Conservation (phyloP, 2,888 invertebrate genomes). For the Mythimna impura region DNA sequence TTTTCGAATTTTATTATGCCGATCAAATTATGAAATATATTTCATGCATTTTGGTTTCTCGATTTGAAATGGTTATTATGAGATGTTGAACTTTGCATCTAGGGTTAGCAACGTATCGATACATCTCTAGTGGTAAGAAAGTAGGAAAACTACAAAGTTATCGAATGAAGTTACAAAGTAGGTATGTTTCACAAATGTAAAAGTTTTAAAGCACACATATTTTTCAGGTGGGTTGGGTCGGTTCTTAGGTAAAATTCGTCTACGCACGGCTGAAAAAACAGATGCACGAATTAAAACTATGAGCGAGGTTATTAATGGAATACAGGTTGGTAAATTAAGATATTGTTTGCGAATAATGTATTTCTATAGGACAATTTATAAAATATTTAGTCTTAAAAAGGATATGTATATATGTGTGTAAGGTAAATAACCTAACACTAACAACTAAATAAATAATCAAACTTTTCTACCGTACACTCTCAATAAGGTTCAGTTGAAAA, state of each 20-base stretch:
- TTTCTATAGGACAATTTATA: constrained; percentile 9
- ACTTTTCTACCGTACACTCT: no score
- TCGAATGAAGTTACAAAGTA: neutral
- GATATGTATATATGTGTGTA: no score
- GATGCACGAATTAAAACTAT: constrained; percentile 97
- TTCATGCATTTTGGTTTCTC: neutral
- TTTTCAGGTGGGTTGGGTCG: constrained; percentile 89
- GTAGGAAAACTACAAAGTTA: constrained; percentile 1
- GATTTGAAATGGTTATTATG: neutral
- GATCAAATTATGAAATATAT: neutral
- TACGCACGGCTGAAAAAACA: constrained; percentile 95
- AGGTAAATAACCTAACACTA: no score
- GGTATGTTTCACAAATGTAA: constrained; percentile 1
- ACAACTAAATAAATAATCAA: no score
- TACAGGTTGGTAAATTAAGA: constrained; percentile 92
- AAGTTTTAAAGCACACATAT: constrained; percentile 26
- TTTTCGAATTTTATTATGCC: neutral
- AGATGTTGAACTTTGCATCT: neutral
- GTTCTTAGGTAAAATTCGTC: constrained; percentile 91
- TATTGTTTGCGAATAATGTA: constrained; percentile 1
- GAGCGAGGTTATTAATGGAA: constrained; percentile 98
- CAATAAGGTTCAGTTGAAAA: no score
- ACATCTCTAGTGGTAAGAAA: neutral
- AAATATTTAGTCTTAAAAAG: no score
- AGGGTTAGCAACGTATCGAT: neutral